Evolutionary conservation across 2,888 invertebrate species (phyloP).

Genomic region (Melipona beecheii): DNA sequence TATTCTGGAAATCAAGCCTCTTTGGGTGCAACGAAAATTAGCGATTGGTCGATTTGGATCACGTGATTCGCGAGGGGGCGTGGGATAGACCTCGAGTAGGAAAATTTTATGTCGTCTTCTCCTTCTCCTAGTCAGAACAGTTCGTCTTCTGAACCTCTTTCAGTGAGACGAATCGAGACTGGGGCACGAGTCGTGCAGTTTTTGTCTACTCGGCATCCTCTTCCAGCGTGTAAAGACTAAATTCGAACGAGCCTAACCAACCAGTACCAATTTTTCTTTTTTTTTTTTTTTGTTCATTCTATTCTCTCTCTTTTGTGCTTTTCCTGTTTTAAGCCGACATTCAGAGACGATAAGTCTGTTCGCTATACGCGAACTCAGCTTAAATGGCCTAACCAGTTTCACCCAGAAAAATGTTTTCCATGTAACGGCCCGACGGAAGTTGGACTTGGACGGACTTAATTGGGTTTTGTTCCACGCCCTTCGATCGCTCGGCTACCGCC

Average conservation of each 20-base stretch:
- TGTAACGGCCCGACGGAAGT: conserved; percentile 66
- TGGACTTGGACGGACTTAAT: conserved; percentile 69
- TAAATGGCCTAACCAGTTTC: conserved; percentile 71
- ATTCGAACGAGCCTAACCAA: conserved; percentile 35
- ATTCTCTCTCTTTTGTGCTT: neutral
- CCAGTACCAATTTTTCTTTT: conserved; percentile 30
- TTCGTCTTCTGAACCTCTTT: no score
- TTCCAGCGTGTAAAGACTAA: conserved; percentile 9
- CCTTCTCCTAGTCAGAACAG: no score
- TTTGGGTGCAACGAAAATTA: no score
- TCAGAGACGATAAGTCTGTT: conserved; percentile 15
- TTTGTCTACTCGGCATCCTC: neutral
- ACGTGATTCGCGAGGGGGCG: no score
- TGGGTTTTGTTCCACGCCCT: conserved; percentile 71
- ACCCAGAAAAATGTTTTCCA: conserved; percentile 70
- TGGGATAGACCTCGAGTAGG: no score
- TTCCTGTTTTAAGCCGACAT: conserved; percentile 8
- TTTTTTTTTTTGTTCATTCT: neutral
- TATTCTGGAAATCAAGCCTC: no score
- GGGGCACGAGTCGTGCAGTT: no score
- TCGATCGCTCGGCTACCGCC: conserved; percentile 58
- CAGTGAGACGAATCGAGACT: no score
- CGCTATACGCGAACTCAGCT: conserved; percentile 53
- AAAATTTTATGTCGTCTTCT: no score
- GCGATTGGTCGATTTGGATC: no score